phyloP scores from a whole-genome alignment of 2,797 vertebrate genomes.

The Gymnothorax reevesii region DNA sequence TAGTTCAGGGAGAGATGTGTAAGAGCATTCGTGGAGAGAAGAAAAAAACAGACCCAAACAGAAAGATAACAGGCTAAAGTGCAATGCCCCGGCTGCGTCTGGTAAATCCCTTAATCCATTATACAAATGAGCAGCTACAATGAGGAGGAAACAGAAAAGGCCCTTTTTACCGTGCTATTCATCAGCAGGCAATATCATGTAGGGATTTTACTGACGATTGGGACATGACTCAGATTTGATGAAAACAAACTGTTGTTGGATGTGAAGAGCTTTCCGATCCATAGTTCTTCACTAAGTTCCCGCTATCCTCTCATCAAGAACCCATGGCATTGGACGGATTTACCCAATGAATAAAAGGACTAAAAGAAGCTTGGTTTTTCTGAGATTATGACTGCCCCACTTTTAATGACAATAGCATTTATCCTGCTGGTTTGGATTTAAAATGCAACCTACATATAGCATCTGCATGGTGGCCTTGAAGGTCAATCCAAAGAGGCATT shows the following conservation, averaged over 20 bases:
- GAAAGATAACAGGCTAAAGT: background rate
- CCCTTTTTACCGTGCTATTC: background rate
- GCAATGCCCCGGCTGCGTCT: background rate
- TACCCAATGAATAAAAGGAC: constrained; percentile 57
- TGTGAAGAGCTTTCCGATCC: background rate
- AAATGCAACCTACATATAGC: constrained; percentile 7
- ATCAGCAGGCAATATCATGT: background rate
- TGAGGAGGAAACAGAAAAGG: background rate
- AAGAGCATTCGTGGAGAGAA: background rate
- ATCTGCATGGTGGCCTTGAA: background rate
- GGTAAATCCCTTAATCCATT: constrained; percentile 14
- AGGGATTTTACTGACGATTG: background rate
- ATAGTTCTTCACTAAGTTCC: background rate
- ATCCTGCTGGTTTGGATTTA: background rate
- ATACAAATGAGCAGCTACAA: constrained; percentile 6
- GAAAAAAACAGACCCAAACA: background rate
- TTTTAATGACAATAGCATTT: constrained; percentile 60
- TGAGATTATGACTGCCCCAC: constrained; percentile 69
- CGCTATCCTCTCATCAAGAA: background rate
- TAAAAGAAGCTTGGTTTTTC: constrained; percentile 58
- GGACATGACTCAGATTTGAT: background rate
- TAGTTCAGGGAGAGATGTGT: background rate
- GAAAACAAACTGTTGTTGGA: background rate
- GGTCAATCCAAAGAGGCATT: background rate
- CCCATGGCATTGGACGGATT: constrained; percentile 44